A percentile compares a stretch with the other conserved stretches of the same genome.
Conservation (phyloP, 1,140 invertebrate species). For the Lucilia sericata region DNA sequence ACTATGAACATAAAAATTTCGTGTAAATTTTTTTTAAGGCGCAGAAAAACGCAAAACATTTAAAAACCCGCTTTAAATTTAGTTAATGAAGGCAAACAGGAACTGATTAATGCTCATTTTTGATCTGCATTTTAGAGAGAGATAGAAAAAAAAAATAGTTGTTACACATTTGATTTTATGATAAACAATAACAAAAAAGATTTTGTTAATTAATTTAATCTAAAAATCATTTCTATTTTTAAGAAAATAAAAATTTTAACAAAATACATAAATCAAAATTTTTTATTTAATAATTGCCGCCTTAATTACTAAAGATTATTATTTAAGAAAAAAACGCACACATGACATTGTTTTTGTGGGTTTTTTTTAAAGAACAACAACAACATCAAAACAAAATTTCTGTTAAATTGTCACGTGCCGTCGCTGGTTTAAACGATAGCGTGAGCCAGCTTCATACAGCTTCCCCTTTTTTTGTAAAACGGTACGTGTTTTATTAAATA, state of each 20-base stretch:
- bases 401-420: not conserved
- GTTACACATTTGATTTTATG: too few relatives aligned
- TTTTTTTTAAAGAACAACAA: not conserved
- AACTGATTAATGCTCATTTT: constrained; percentile 33
- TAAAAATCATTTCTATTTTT: too few relatives aligned
- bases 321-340: not conserved
- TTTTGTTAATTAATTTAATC: too few relatives aligned
- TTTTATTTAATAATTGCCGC: not conserved
- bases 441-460: too few relatives aligned
- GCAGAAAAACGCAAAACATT: not conserved
- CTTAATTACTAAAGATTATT: not conserved
- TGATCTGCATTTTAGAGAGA: not conserved
- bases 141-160: too few relatives aligned
- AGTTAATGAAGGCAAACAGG: constrained; percentile 46
- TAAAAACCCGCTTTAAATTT: not conserved
- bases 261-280: not conserved
- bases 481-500: too few relatives aligned
- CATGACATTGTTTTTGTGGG: not conserved
- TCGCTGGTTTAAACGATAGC: too few relatives aligned
- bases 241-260: too few relatives aligned
- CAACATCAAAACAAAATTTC: not conserved
- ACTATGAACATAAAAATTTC: not conserved
- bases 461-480: too few relatives aligned
- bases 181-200: too few relatives aligned
- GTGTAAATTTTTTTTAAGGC: not conserved